Evolutionary conservation across 2,797 vertebrate genomes (phyloP).

Genomic region (Clamator glandarius): DNA sequence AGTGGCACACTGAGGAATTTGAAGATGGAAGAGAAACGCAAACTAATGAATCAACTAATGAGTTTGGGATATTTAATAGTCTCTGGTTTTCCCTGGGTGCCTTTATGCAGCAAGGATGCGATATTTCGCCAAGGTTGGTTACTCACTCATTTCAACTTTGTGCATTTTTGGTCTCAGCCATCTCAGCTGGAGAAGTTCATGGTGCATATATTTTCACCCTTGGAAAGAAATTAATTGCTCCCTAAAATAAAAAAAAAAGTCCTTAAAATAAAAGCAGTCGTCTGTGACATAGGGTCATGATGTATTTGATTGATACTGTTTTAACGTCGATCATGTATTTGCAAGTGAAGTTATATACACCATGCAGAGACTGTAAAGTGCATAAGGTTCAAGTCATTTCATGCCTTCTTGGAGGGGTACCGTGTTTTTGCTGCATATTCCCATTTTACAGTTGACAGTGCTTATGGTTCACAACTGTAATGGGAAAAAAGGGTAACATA

Average conservation of each 20-base stretch:
- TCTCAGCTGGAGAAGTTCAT: constrained; percentile 74
- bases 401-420: constrained; percentile 92
- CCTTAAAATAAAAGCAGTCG: constrained; percentile 35
- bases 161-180: constrained; percentile 83
- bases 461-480: constrained; percentile 75
- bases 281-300: constrained; percentile 28
- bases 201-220: constrained; percentile 82
- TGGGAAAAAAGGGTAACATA: constrained; percentile 79
- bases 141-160: constrained; percentile 80
- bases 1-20: constrained; percentile 99
- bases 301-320: constrained; percentile 56
- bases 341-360: constrained; percentile 80
- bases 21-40: constrained; percentile 98
- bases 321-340: constrained; percentile 56
- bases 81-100: constrained; percentile 99
- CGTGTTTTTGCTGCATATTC: constrained; percentile 93
- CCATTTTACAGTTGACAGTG: constrained; percentile 82
- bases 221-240: constrained; percentile 47
- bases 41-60: constrained; percentile 98
- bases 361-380: constrained; percentile 82
- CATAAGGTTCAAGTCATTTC: constrained; percentile 82
- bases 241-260: background rate
- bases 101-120: constrained; percentile 99
- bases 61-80: constrained; percentile 99
- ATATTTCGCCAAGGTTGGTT: constrained; percentile 99